Evolutionary conservation across 2,888 invertebrate species (phyloP).

Genomic region (Gnatocerus cornutus): DNA sequence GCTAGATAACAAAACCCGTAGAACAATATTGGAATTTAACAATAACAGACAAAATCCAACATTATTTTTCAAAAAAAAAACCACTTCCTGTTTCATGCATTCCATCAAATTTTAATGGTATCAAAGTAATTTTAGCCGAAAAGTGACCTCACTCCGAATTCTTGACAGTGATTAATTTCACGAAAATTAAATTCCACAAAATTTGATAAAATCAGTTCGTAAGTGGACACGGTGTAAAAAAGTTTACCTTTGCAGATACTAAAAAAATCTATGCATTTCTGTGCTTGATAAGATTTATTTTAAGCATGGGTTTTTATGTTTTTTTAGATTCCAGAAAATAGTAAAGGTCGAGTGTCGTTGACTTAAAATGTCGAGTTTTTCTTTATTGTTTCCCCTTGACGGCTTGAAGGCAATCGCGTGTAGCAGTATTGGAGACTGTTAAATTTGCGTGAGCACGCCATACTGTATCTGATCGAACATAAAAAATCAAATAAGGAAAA

Average conservation of each 20-base stretch:
- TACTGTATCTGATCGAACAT: conserved; percentile 29
- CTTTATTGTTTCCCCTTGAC: conserved; percentile 39
- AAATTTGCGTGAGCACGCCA: conserved; percentile 54
- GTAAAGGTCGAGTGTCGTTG: conserved; percentile 46
- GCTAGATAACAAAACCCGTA: too few species aligned
- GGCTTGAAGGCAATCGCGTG: conserved; percentile 52
- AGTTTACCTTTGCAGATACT: too few species aligned
- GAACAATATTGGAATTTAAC: too few species aligned
- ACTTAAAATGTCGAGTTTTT: conserved; percentile 32
- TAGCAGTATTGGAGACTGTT: conserved; percentile 52
- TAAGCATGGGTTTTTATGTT: neutral
- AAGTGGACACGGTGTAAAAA: too few species aligned
- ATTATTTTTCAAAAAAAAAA: too few species aligned
- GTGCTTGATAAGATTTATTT: conserved; percentile 6
- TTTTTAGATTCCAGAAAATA: conserved; percentile 10
- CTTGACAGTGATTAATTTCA: conserved; percentile 27
- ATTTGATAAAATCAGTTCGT: neutral
- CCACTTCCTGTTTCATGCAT: too few species aligned
- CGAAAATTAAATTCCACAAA: conserved; percentile 7
- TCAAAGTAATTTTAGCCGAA: conserved; percentile 1
- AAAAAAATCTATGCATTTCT: too few species aligned
- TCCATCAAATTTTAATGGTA: too few species aligned
- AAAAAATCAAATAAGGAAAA: conserved; percentile 26
- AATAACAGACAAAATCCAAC: too few species aligned
- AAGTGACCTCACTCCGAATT: conserved; percentile 7